phyloP scores from a whole-genome alignment of 2,888 invertebrate genomes.

The Serrognathus titanus region DNA sequence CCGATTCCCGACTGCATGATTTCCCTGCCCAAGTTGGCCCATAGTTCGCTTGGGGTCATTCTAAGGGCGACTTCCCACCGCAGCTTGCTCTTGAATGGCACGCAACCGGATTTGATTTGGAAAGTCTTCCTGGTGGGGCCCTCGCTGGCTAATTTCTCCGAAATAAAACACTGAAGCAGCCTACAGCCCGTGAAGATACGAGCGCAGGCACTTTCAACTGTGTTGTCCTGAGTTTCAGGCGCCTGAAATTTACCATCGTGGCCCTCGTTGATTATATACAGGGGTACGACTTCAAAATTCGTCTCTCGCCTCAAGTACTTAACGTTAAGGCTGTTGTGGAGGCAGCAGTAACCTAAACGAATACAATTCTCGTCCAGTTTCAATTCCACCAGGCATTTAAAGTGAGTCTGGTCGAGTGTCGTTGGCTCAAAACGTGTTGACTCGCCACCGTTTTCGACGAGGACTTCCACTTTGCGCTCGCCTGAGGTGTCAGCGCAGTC shows the following conservation, averaged over 20 bases:
- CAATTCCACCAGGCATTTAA: conserved; percentile 66
- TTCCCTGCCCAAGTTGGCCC: conserved; percentile 82
- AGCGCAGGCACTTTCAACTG: conserved; percentile 68
- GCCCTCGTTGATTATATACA: conserved; percentile 72
- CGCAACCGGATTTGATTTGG: conserved; percentile 70
- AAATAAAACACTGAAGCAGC: conserved; percentile 80
- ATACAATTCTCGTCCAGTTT: conserved; percentile 62
- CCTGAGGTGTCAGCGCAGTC: not conserved
- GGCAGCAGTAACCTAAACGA: conserved; percentile 56
- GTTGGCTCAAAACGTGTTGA: conserved; percentile 4
- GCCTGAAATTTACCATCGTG: conserved; percentile 76
- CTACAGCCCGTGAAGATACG: conserved; percentile 74
- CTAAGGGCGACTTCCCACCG: conserved; percentile 66
- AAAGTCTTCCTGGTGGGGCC: conserved; percentile 81
- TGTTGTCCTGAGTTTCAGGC: conserved; percentile 50
- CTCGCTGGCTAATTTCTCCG: conserved; percentile 82
- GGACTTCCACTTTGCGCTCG: not conserved
- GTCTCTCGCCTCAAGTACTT: conserved; percentile 59
- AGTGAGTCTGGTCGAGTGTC: conserved; percentile 55
- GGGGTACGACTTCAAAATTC: conserved; percentile 66
- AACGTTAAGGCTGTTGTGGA: conserved; percentile 52
- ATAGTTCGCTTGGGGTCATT: conserved; percentile 75
- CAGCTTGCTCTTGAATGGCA: conserved; percentile 70
- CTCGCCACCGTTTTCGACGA: not conserved
- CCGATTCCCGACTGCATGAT: conserved; percentile 68